phyloP scores from a whole-genome alignment of 2,888 invertebrate species.

The Agrotis exclamationis region DNA sequence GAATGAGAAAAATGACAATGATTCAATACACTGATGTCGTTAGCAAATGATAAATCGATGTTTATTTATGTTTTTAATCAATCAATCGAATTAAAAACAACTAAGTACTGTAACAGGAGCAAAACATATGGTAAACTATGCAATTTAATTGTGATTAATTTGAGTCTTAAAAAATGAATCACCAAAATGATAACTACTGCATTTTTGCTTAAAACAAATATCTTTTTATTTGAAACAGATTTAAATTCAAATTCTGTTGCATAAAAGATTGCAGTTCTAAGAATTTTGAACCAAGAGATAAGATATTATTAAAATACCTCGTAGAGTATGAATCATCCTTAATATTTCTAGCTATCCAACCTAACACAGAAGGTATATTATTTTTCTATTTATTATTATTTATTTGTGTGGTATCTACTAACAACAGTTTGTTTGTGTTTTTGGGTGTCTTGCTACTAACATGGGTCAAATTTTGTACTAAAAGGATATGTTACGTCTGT shows the following conservation, averaged over 20 bases:
- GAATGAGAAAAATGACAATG: not conserved
- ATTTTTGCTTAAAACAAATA: too few relatives aligned
- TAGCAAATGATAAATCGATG: too few relatives aligned
- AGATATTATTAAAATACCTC: not conserved
- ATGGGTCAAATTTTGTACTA: slow-evolving; percentile 3
- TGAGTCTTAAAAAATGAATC: not conserved
- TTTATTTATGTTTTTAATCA: not conserved
- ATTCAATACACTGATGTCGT: not conserved
- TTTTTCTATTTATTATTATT: slow-evolving; percentile 53
- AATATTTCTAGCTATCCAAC: slow-evolving; percentile 45
- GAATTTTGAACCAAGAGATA: slow-evolving; percentile 10
- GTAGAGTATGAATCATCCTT: slow-evolving; percentile 55
- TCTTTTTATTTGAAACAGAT: not conserved
- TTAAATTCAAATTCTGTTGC: not conserved
- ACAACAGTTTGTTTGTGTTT: slow-evolving; percentile 24
- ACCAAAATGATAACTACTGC: too few relatives aligned
- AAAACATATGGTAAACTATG: not conserved
- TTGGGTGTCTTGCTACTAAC: slow-evolving; percentile 38
- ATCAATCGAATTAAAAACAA: not conserved
- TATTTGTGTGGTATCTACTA: slow-evolving; percentile 47
- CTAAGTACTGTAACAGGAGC: not conserved
- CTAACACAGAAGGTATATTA: slow-evolving; percentile 54
- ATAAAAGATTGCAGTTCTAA: slow-evolving; percentile 7
- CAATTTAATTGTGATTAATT: not conserved
- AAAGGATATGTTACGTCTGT: not conserved